Evolutionary conservation across 2,888 invertebrate genomes (phyloP).

Genomic region (Tridacna crocea): DNA sequence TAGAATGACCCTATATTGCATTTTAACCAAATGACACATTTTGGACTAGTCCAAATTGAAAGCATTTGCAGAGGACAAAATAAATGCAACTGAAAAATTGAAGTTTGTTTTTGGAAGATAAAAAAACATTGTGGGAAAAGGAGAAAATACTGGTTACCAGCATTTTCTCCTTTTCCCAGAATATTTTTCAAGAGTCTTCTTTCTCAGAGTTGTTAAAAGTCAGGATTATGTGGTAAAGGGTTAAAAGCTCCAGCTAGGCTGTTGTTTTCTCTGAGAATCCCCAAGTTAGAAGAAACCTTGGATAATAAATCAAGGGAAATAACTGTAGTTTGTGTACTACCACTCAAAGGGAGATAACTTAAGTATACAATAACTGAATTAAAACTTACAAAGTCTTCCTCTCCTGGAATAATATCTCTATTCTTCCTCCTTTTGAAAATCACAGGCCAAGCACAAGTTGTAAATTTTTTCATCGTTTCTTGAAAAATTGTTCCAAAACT

Average conservation of each 20-base stretch:
- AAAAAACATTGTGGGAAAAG: neutral
- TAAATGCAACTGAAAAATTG: too few relatives aligned
- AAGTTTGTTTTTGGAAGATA: too few relatives aligned
- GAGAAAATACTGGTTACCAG: neutral
- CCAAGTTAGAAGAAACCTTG: too few relatives aligned
- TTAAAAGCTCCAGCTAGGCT: neutral
- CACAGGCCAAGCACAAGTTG: slow-evolving; percentile 37
- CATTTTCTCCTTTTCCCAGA: slow-evolving; percentile 5
- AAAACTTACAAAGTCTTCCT: slow-evolving; percentile 23
- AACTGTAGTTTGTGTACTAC: neutral
- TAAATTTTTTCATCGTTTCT: slow-evolving; percentile 40
- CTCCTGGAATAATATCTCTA: slow-evolving; percentile 32
- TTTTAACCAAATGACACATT: too few relatives aligned
- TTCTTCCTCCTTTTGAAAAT: slow-evolving; percentile 30
- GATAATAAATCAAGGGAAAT: neutral
- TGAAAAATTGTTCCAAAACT: too few relatives aligned
- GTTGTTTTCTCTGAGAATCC: too few relatives aligned
- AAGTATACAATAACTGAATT: neutral
- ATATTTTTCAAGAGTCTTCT: neutral
- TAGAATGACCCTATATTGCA: too few relatives aligned
- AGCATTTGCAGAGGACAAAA: too few relatives aligned
- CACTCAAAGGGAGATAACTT: slow-evolving; percentile 1
- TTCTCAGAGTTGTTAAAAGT: neutral
- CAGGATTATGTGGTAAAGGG: neutral
- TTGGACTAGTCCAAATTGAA: too few relatives aligned